Percentiles rank a stretch among this genome's conserved stretches.
Evolutionary conservation across 1,140 invertebrate genomes (phyloP).

Genomic region (Neodiprion lecontei): DNA sequence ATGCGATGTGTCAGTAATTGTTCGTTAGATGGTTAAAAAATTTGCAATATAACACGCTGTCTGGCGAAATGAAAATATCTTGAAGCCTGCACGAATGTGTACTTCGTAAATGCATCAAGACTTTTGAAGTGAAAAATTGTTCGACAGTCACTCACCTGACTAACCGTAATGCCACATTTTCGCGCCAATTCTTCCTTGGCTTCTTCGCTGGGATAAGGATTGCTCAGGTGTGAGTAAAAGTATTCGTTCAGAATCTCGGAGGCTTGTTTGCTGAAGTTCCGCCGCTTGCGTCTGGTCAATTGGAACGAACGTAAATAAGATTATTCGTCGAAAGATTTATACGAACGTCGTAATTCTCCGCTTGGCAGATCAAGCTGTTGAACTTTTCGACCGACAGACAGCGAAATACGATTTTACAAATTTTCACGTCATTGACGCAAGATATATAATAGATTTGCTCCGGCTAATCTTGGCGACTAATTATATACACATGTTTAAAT

Average conservation of each 20-base stretch:
- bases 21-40: no score
- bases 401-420: background rate
- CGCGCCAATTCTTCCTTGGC: constrained; percentile 99
- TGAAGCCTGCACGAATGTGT: no score
- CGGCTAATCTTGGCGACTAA: no score
- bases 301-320: constrained; percentile 20
- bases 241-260: constrained; percentile 99
- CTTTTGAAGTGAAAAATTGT: no score
- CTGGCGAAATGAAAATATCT: no score
- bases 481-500: no score
- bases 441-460: no score
- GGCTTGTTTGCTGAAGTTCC: constrained; percentile 99
- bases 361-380: background rate
- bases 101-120: no score
- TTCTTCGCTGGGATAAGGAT: constrained; percentile 99
- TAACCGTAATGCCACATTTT: constrained; percentile 99
- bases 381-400: no score
- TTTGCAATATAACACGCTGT: no score
- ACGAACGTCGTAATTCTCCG: background rate
- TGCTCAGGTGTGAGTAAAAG: constrained; percentile 99
- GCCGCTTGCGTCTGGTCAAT: constrained; percentile 86
- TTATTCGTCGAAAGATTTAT: constrained; percentile 21
- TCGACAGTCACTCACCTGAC: constrained; percentile 69
- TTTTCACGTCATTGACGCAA: background rate
- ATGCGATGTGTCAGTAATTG: no score